Conservation (phyloP, 1,140 invertebrate genomes). For the Radopholus similis region DNA sequence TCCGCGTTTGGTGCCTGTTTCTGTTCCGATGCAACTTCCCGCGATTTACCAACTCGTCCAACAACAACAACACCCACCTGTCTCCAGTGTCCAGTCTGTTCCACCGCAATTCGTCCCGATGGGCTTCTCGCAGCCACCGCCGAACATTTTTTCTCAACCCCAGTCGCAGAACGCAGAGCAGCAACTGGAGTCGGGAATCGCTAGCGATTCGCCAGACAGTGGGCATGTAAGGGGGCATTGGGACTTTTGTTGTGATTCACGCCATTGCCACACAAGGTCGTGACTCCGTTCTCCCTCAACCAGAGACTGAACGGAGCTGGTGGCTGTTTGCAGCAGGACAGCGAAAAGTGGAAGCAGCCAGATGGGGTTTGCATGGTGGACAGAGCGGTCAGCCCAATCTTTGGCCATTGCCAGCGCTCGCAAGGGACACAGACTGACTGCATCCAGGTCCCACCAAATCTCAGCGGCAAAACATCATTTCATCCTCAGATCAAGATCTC, state of each 20-base stretch:
- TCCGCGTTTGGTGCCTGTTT: neutral
- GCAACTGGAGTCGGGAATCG: neutral
- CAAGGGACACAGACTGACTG: slow-evolving; percentile 10
- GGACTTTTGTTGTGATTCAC: neutral
- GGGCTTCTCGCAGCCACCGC: no score
- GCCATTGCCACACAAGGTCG: neutral
- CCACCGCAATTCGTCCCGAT: neutral
- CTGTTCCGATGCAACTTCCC: neutral
- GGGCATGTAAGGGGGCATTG: neutral
- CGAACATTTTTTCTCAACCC: no score
- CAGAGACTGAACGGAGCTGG: neutral
- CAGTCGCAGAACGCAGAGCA: neutral
- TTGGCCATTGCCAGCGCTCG: neutral
- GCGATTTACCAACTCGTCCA: neutral
- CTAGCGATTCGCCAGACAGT: neutral
- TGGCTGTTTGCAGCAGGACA: neutral
- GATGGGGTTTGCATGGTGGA: neutral
- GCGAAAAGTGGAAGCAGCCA: neutral
- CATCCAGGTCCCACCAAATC: neutral
- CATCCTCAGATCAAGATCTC: slow-evolving; percentile 2
- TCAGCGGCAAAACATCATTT: neutral
- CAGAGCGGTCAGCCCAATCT: neutral
- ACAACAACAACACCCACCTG: neutral
- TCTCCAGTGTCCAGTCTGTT: neutral
- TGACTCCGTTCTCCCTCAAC: neutral